Evolutionary conservation across 2,797 vertebrate species (phyloP).

Genomic region (Sebastes minor): DNA sequence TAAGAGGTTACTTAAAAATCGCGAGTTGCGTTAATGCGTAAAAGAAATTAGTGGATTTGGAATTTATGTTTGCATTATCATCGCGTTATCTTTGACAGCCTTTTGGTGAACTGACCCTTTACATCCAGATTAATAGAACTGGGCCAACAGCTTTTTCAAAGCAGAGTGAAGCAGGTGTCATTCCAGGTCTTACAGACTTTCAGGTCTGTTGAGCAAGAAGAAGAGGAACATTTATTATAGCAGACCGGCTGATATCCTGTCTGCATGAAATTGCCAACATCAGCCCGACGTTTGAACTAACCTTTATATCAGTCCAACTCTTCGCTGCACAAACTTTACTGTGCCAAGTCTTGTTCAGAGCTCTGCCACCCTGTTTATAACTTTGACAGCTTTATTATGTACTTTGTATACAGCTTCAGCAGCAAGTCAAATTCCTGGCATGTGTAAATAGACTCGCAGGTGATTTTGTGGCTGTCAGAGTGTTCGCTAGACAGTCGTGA

Average conservation of each 20-base stretch:
- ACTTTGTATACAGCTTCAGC: conserved; percentile 55
- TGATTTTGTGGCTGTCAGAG: conserved; percentile 63
- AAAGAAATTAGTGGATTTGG: too few relatives aligned
- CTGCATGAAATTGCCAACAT: conserved; percentile 26
- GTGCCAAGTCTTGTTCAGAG: conserved; percentile 39
- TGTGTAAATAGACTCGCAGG: conserved; percentile 66
- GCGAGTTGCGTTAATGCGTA: too few relatives aligned
- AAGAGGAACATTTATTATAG: conserved; percentile 13
- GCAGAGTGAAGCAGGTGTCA: neutral
- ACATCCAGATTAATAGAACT: neutral
- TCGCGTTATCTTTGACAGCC: too few relatives aligned
- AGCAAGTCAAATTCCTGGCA: conserved; percentile 52
- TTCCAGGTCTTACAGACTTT: neutral
- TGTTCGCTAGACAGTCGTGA: conserved; percentile 54
- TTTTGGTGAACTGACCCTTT: neutral
- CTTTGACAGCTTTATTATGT: conserved; percentile 71
- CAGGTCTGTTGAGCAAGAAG: neutral
- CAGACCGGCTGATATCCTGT: neutral
- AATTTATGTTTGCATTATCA: too few relatives aligned
- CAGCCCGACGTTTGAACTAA: conserved; percentile 25
- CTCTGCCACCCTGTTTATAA: conserved; percentile 51
- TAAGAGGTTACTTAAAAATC: too few relatives aligned
- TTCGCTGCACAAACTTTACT: conserved; percentile 26
- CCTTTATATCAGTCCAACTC: conserved; percentile 21
- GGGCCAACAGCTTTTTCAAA: neutral